Evolutionary conservation across 2,888 invertebrate species (phyloP).

Genomic region (Venusia cambrica): DNA sequence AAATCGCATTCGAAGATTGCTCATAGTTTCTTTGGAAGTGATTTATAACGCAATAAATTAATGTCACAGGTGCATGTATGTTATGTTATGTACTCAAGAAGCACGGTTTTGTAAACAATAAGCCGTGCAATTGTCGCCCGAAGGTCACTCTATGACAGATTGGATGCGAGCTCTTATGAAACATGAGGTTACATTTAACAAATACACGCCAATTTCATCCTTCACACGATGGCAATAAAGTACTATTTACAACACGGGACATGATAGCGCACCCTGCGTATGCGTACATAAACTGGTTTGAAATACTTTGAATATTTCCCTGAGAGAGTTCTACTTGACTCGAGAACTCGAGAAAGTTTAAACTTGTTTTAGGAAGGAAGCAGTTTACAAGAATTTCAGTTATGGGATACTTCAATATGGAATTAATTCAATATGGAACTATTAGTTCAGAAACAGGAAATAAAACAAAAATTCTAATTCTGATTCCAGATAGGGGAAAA

Average conservation of each 20-base stretch:
- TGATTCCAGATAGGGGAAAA: no score
- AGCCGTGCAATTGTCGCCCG: constrained; percentile 37
- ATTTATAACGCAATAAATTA: constrained; percentile 3
- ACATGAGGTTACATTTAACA: constrained; percentile 28
- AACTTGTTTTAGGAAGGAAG: constrained; percentile 28
- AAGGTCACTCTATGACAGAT: constrained; percentile 47
- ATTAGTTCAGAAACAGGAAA: background rate
- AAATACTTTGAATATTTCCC: constrained; percentile 33
- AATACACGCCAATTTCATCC: constrained; percentile 18
- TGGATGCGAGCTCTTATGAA: constrained; percentile 36
- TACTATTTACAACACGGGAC: constrained; percentile 6
- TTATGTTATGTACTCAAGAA: constrained; percentile 23
- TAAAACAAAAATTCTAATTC: no score
- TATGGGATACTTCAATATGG: constrained; percentile 7
- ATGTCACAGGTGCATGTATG: constrained; percentile 22
- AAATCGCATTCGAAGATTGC: background rate
- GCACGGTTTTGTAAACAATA: constrained; percentile 40
- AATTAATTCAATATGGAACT: background rate
- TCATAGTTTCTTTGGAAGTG: background rate
- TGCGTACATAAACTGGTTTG: constrained; percentile 29
- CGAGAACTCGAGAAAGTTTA: constrained; percentile 33
- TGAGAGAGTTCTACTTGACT: constrained; percentile 28
- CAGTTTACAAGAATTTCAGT: constrained; percentile 17
- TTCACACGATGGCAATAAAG: constrained; percentile 22
- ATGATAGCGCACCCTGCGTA: constrained; percentile 18